Conservation (phyloP, 2,888 invertebrate species). For the Sylvicola cinctus region DNA sequence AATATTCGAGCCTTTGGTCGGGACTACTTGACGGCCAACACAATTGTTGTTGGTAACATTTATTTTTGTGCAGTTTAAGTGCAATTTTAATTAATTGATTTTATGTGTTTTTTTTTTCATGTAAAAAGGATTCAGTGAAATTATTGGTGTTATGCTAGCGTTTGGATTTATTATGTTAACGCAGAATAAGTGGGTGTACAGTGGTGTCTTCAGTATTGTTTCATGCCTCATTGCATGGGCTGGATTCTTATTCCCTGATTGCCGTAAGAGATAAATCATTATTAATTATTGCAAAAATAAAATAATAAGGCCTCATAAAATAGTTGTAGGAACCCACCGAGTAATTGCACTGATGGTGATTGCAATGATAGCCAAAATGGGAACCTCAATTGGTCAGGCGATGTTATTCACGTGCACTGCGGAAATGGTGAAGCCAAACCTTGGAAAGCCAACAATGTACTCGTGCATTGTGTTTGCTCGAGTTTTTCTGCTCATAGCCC, state of each 20-base stretch:
- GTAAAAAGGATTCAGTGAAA: slow-evolving; percentile 13
- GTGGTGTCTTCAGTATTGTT: slow-evolving; percentile 21
- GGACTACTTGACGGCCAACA: slow-evolving; percentile 22
- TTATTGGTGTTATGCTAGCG: slow-evolving; percentile 24
- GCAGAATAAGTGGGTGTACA: slow-evolving; percentile 25
- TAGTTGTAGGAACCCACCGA: no score
- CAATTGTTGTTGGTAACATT: slow-evolving; percentile 23
- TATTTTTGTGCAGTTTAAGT: not conserved
- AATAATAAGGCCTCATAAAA: no score
- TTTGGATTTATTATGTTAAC: slow-evolving; percentile 19
- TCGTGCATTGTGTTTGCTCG: slow-evolving; percentile 24
- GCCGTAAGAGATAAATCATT: slow-evolving; percentile 20
- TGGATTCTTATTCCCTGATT: slow-evolving; percentile 21
- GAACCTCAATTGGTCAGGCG: slow-evolving; percentile 24
- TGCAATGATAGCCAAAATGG: slow-evolving; percentile 23
- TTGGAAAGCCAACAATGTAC: slow-evolving; percentile 20
- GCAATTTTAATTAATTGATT: no score
- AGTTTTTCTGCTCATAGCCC: slow-evolving; percentile 21
- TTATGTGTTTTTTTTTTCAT: no score
- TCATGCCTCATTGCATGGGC: slow-evolving; percentile 22
- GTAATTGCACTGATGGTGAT: slow-evolving; percentile 20
- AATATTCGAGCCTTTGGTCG: slow-evolving; percentile 26
- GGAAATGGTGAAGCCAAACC: slow-evolving; percentile 21
- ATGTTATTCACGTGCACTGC: slow-evolving; percentile 23
- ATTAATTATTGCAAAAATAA: no score